phyloP scores from a whole-genome alignment of 1,140 invertebrate species.

The Aphelenchoides fujianensis region DNA sequence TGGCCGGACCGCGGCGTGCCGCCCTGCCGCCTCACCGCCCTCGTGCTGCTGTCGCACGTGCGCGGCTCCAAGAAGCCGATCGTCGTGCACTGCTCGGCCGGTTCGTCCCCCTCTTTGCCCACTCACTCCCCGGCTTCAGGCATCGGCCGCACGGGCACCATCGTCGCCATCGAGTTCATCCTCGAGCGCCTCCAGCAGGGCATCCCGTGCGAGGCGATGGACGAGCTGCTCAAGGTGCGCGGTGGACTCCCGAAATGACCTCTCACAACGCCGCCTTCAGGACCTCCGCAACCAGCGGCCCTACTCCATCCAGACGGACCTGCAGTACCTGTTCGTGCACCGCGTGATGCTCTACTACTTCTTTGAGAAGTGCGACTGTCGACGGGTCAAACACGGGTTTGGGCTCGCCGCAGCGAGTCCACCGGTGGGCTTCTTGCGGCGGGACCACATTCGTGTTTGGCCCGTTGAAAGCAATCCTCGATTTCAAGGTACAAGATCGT shows the following conservation, averaged over 20 bases:
- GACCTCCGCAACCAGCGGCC: constrained; percentile 44
- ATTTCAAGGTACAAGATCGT: too few species aligned
- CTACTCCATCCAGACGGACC: constrained; percentile 41
- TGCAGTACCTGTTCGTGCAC: constrained; percentile 17
- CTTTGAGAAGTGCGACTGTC: too few species aligned
- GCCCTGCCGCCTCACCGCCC: constrained; percentile 26
- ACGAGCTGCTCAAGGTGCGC: constrained; percentile 44
- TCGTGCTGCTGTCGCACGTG: constrained; percentile 31
- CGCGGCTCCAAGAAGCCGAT: constrained; percentile 47
- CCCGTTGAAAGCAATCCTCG: too few species aligned
- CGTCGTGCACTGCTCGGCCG: constrained; percentile 44
- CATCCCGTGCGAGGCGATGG: constrained; percentile 39
- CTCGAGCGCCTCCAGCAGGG: constrained; percentile 42
- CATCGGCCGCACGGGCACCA: too few species aligned
- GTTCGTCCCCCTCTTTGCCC: constrained; percentile 48
- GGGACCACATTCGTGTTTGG: too few species aligned
- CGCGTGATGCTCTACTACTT: constrained; percentile 9
- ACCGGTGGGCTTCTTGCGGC: too few species aligned
- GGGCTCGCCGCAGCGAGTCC: too few species aligned
- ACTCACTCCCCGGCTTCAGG: too few species aligned
- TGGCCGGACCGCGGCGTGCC: constrained; percentile 49
- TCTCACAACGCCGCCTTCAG: too few species aligned
- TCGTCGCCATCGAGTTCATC: constrained; percentile 45
- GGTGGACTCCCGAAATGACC: too few species aligned
- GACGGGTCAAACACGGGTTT: too few species aligned